Conservation (phyloP, 30 jellyfish, hydroid and myxozoan species). For the Aurelia coerulea region DNA sequence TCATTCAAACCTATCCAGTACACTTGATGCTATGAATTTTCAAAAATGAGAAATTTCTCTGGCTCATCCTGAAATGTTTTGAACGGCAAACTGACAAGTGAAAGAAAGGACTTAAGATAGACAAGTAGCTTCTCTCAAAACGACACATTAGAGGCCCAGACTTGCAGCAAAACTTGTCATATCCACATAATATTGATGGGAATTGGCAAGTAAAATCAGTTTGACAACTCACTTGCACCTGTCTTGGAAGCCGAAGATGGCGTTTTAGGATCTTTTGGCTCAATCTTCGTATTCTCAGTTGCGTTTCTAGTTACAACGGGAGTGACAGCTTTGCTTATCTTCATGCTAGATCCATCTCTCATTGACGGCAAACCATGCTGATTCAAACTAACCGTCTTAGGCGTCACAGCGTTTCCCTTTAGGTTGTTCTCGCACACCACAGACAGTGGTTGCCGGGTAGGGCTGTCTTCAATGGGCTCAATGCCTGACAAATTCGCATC, state of each 20-base stretch:
- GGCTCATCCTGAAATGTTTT: too few species aligned
- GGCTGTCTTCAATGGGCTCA: constrained; percentile 43
- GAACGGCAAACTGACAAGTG: too few species aligned
- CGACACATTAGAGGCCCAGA: too few species aligned
- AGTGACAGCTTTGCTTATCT: constrained; percentile 21
- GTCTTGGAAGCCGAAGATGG: constrained; percentile 19
- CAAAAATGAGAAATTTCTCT: too few species aligned
- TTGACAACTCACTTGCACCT: background rate
- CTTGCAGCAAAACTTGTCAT: too few species aligned
- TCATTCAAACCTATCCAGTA: too few species aligned
- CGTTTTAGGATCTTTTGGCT: constrained; percentile 1
- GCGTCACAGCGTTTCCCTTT: background rate
- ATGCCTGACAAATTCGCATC: constrained; percentile 34
- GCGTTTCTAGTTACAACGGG: background rate
- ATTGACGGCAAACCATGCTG: constrained; percentile 42
- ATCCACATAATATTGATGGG: too few species aligned
- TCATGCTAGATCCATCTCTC: constrained; percentile 46
- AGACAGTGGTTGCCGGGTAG: constrained; percentile 57
- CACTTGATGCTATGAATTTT: too few species aligned
- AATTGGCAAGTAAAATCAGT: too few species aligned
- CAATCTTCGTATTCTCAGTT: constrained; percentile 1
- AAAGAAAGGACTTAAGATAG: too few species aligned
- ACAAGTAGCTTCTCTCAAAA: too few species aligned
- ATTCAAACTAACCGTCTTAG: background rate
- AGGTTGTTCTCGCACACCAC: constrained; percentile 35